A percentile compares a stretch with the other conserved stretches of the same genome.
Conservation (phyloP, 2,113 vertebrate genomes). For the Ciconia stormi region DNA sequence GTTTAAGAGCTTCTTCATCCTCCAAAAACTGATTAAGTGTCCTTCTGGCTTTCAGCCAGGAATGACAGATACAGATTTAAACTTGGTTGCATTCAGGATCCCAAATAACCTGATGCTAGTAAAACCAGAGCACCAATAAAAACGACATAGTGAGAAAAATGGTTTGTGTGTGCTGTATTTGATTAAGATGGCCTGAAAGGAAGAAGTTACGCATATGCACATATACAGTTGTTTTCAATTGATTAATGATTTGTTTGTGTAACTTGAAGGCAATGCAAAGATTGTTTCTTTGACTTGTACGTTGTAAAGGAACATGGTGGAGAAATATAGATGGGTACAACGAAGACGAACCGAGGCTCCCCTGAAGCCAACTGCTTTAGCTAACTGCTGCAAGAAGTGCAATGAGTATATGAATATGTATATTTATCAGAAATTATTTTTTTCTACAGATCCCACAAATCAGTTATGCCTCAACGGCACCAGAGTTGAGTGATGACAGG, state of each 20-base stretch:
- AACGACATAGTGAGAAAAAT: not conserved
- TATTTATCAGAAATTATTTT: conserved; percentile 65
- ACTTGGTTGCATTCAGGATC: accelerated
- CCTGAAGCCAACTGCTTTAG: not conserved
- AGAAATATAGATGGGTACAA: not conserved
- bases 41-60: not conserved
- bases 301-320: not conserved
- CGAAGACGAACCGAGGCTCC: not conserved
- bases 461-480: conserved; percentile 97
- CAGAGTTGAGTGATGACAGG: conserved; percentile 94
- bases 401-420: conserved; percentile 38
- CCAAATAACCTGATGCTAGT: not conserved
- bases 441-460: conserved; percentile 94
- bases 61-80: accelerated
- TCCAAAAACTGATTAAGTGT: not conserved
- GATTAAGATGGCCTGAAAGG: not conserved
- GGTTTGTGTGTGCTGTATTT: not conserved
- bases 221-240: accelerated
- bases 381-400: conserved; percentile 14
- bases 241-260: not conserved
- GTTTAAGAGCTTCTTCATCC: not conserved
- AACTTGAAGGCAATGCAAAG: not conserved
- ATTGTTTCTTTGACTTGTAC: not conserved
- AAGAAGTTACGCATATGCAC: not conserved
- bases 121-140: not conserved